These are phyloP conservation scores for Toxostoma redivivum DNA, from an alignment of 2,113 vertebrate genomes.

Conservation along the genomic window DNA sequence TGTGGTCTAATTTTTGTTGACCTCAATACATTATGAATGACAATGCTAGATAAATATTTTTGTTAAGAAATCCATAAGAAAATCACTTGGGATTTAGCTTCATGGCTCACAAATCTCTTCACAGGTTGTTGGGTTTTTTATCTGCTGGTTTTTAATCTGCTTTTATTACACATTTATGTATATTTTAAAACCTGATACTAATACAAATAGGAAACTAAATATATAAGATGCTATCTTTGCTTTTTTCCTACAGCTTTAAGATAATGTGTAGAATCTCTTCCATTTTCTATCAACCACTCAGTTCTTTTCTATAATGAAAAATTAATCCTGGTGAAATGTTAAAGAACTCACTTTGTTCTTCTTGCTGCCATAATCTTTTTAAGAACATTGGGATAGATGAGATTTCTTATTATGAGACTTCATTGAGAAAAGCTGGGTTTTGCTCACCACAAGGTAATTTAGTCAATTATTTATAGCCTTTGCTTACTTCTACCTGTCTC, in stretches of 20 bases:
- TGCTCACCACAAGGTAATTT: neutral
- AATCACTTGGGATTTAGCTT: neutral
- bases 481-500: neutral
- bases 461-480: constrained; percentile 33
- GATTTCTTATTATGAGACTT: neutral
- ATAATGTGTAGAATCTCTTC: neutral
- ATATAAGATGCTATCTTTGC: neutral
- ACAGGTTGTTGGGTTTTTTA: neutral
- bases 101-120: neutral
- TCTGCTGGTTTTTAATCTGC: neutral
- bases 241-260: neutral
- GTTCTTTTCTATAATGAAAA: constrained; percentile 18
- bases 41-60: constrained; percentile 22
- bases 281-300: constrained; percentile 25
- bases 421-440: neutral
- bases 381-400: constrained; percentile 6
- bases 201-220: constrained; percentile 12
- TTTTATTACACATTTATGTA: neutral
- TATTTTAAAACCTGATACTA: constrained; percentile 10
- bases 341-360: constrained; percentile 23
- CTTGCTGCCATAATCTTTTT: constrained; percentile 15
- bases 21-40: constrained; percentile 14
- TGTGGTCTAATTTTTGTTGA: constrained; percentile 24
- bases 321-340: constrained; percentile 20
- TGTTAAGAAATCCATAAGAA: neutral